Percentiles rank a stretch among this genome's conserved stretches.
Conservation (phyloP, 2,888 invertebrate genomes). For the Frankliniella intonsa region DNA sequence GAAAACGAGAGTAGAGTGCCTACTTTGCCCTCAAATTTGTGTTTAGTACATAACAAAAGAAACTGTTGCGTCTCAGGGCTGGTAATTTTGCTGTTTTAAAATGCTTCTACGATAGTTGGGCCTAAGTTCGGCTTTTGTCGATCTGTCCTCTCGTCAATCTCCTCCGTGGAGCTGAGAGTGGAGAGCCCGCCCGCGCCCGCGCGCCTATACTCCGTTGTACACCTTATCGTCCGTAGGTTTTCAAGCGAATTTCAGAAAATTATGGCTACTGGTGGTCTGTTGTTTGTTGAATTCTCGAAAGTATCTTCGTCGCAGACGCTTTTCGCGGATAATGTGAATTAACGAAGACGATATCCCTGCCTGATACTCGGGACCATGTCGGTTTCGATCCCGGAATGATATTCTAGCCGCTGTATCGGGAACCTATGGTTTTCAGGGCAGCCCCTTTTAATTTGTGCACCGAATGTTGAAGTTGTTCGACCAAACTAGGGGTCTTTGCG, state of each 20-base stretch:
- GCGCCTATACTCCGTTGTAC: neutral
- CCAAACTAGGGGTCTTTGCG: neutral
- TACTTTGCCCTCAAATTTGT: no score
- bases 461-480: neutral
- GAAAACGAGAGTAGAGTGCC: no score
- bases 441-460: neutral
- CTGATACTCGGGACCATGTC: neutral
- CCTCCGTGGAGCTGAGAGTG: no score
- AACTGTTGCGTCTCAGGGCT: no score
- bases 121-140: no score
- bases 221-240: slow-evolving; percentile 12
- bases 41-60: no score
- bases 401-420: neutral
- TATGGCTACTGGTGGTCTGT: slow-evolving; percentile 11
- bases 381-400: neutral
- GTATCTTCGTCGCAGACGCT: neutral
- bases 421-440: slow-evolving; percentile 16
- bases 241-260: slow-evolving; percentile 5
- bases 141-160: no score
- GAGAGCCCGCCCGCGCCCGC: no score
- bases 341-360: neutral
- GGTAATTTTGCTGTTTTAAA: no score
- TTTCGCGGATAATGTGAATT: neutral
- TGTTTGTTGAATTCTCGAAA: neutral
- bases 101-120: no score